phyloP scores from a whole-genome alignment of 2,888 invertebrate species.

The Chrysolina americana region DNA sequence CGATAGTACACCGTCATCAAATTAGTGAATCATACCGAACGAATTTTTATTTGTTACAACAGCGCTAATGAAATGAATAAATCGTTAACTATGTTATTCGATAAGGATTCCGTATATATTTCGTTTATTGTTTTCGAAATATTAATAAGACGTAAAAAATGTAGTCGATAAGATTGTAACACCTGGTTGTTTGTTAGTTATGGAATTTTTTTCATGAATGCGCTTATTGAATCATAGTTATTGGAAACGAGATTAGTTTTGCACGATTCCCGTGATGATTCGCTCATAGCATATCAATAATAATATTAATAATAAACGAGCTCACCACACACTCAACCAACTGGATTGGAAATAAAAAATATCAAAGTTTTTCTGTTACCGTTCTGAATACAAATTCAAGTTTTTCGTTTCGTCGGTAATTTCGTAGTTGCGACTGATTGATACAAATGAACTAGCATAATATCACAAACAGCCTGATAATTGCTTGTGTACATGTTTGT shows the following conservation, averaged over 20 bases:
- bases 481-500: conserved; percentile 23
- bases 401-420: no score
- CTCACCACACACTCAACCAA: no score
- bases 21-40: conserved; percentile 6
- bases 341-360: no score
- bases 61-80: conserved; percentile 12
- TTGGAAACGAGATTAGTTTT: neutral
- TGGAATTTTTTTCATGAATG: conserved; percentile 9
- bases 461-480: conserved; percentile 31
- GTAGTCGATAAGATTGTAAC: neutral
- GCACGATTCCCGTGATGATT: conserved; percentile 14
- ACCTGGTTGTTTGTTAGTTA: conserved; percentile 7
- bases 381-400: no score
- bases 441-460: conserved; percentile 32
- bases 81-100: conserved; percentile 6
- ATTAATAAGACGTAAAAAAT: conserved; percentile 15
- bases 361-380: no score
- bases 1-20: neutral
- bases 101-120: neutral
- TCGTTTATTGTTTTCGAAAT: conserved; percentile 8
- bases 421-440: conserved; percentile 23
- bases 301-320: no score
- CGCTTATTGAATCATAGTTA: conserved; percentile 1
- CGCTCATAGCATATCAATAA: neutral
- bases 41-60: conserved; percentile 5